phyloP scores from a whole-genome alignment of 2,797 vertebrate species.

The Acropternis orthonyx region DNA sequence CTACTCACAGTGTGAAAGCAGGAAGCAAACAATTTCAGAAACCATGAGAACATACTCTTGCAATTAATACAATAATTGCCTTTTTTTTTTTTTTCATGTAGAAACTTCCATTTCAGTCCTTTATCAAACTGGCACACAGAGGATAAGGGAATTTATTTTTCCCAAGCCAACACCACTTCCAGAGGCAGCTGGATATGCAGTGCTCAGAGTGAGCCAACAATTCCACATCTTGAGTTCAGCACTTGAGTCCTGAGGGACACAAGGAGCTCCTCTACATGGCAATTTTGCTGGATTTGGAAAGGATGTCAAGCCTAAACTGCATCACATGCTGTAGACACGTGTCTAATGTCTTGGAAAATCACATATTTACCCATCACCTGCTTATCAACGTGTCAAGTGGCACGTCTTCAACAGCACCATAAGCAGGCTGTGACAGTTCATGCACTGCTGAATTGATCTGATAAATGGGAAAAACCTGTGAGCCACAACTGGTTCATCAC shows the following conservation, averaged over 20 bases:
- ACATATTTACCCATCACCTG: background rate
- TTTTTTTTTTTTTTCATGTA: background rate
- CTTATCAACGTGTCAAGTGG: background rate
- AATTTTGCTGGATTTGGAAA: background rate
- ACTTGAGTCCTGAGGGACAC: background rate
- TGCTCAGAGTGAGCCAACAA: fast-evolving
- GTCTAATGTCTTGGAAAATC: background rate
- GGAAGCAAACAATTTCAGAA: background rate
- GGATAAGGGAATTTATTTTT: background rate
- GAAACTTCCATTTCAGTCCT: background rate
- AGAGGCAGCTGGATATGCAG: background rate
- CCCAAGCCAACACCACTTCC: background rate
- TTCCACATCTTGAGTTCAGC: background rate
- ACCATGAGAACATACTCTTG: background rate
- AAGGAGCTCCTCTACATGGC: background rate
- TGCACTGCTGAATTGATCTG: background rate
- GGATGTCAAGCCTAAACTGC: background rate
- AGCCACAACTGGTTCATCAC: background rate
- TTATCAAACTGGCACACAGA: background rate
- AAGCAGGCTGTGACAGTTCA: background rate
- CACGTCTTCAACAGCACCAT: background rate
- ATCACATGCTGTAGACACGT: background rate
- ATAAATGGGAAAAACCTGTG: background rate
- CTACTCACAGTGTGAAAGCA: background rate
- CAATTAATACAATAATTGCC: background rate